Conservation (phyloP, 2,888 invertebrate genomes). For the Campoletis raptor region DNA sequence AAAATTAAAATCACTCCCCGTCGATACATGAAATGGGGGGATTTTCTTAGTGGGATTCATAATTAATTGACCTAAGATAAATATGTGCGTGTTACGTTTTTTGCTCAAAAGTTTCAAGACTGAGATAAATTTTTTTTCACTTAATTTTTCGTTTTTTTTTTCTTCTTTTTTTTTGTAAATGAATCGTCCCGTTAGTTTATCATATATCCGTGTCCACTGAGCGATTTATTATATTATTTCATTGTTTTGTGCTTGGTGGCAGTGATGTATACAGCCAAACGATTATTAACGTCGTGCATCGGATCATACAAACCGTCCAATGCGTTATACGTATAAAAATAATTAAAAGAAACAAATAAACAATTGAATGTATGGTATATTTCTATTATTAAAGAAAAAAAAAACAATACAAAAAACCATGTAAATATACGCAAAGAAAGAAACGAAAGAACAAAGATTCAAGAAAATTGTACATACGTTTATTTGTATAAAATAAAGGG, state of each 20-base stretch:
- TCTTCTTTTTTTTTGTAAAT: constrained; percentile 65
- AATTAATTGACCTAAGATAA: constrained; percentile 66
- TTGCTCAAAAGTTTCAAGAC: constrained; percentile 72
- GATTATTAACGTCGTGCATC: constrained; percentile 38
- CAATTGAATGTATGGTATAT: constrained; percentile 50
- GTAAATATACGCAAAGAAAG: constrained; percentile 58
- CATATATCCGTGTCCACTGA: constrained; percentile 53
- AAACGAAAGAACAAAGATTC: constrained; percentile 28
- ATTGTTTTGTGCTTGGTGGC: constrained; percentile 48
- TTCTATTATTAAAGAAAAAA: constrained; percentile 26
- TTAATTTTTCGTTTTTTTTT: constrained; percentile 23
- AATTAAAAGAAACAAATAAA: not conserved
- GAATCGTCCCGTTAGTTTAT: constrained; percentile 63
- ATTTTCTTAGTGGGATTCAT: constrained; percentile 60
- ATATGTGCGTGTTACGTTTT: constrained; percentile 64
- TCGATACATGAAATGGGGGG: constrained; percentile 55
- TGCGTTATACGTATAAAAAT: constrained; percentile 49
- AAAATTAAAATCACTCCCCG: constrained; percentile 57
- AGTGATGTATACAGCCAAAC: constrained; percentile 44
- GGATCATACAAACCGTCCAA: constrained; percentile 36
- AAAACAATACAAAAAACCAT: constrained; percentile 42
- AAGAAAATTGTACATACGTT: constrained; percentile 67
- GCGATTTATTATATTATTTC: constrained; percentile 54
- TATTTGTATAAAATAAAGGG: constrained; percentile 69
- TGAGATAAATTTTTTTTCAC: constrained; percentile 64